phyloP scores from a whole-genome alignment of 2,113 vertebrate genomes.

The Leptodactylus fuscus region DNA sequence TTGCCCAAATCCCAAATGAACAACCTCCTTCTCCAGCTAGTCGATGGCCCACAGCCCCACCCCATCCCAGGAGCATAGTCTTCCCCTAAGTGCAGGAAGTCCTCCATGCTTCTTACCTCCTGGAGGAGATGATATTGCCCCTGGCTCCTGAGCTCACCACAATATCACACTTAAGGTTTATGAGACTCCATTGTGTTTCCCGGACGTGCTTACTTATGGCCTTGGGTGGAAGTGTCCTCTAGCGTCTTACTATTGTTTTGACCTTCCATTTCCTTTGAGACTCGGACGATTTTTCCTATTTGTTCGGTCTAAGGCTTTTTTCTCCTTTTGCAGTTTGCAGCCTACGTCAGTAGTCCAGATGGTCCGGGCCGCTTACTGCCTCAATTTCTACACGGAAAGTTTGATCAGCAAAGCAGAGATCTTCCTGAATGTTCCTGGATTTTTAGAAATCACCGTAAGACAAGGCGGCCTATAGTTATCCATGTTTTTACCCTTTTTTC shows the following conservation, averaged over 20 bases:
- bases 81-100: no score
- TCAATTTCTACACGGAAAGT: background rate
- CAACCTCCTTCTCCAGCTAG: no score
- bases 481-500: no score
- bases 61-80: no score
- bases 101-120: background rate
- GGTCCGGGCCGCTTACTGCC: background rate
- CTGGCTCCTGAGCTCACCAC: background rate
- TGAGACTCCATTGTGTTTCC: no score
- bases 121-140: background rate
- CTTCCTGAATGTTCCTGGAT: no score
- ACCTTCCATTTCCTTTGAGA: background rate
- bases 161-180: no score
- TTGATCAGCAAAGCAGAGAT: slow-evolving; percentile 4
- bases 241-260: background rate
- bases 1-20: no score
- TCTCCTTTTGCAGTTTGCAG: background rate
- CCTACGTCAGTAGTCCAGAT: background rate
- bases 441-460: no score
- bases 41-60: no score
- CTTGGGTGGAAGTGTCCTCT: background rate
- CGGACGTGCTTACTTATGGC: no score
- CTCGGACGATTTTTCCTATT: background rate
- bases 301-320: background rate
- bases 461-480: no score